Evolutionary conservation across 2,797 vertebrate species (phyloP).

Genomic region (Lacerta viridis): DNA sequence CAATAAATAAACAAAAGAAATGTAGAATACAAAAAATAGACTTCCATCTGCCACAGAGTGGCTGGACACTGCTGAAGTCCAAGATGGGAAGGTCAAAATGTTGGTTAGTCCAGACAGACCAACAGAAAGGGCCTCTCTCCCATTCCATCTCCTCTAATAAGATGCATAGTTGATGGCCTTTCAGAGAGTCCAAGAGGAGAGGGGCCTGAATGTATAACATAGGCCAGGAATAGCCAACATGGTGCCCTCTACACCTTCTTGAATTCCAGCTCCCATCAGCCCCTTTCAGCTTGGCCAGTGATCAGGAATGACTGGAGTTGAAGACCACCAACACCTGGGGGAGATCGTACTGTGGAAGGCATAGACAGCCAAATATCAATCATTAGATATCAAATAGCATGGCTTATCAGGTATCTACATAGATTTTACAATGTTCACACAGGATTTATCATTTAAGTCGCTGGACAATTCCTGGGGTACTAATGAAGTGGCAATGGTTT

Average conservation of each 20-base stretch:
- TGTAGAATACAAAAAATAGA: neutral
- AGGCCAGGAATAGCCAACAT: too few relatives aligned
- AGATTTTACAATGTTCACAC: neutral
- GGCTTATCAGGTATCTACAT: neutral
- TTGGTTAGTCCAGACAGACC: too few relatives aligned
- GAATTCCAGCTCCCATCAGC: too few relatives aligned
- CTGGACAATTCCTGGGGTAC: neutral
- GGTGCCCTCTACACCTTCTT: too few relatives aligned
- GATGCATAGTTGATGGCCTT: neutral
- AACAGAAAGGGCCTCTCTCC: too few relatives aligned
- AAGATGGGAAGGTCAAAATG: too few relatives aligned
- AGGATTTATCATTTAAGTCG: neutral
- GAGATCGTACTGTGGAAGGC: neutral
- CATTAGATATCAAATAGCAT: neutral
- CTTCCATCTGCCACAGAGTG: too few relatives aligned
- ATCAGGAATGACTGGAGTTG: too few relatives aligned
- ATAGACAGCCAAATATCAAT: neutral
- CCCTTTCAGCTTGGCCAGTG: too few relatives aligned
- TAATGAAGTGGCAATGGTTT: neutral
- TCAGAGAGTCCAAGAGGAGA: neutral
- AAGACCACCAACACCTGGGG: too few relatives aligned
- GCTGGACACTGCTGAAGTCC: too few relatives aligned
- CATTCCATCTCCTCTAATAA: too few relatives aligned
- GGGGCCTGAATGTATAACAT: neutral
- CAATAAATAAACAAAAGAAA: neutral